phyloP scores from a whole-genome alignment of 37 sponge, comb jelly and placozoan genomes.

The Beroe forskalii region DNA sequence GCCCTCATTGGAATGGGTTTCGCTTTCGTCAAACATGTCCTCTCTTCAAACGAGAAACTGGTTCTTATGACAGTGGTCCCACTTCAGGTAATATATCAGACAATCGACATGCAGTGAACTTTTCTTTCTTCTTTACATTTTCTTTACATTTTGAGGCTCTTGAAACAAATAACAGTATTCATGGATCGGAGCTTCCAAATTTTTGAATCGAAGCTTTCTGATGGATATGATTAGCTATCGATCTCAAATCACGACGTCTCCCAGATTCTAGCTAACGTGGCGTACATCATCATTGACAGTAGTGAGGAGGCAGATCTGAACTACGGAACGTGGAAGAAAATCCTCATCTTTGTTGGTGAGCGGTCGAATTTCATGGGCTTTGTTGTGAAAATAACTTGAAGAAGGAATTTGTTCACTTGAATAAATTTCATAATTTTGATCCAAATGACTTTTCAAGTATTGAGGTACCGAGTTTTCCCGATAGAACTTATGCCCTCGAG shows the following conservation, averaged over 20 bases:
- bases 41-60: constrained; percentile 59
- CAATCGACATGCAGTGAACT: too few species aligned
- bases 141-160: not conserved
- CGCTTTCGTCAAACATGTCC: constrained; percentile 57
- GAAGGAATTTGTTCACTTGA: too few species aligned
- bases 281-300: constrained; percentile 63
- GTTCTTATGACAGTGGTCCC: constrained; percentile 42
- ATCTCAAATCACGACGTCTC: too few species aligned
- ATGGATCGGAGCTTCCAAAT: not conserved
- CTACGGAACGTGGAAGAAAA: constrained; percentile 61
- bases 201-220: too few species aligned
- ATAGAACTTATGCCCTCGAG: too few species aligned
- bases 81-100: constrained; percentile 27
- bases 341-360: constrained; percentile 58
- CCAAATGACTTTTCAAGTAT: too few species aligned
- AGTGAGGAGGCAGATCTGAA: constrained; percentile 38
- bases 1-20: constrained; percentile 63
- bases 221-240: too few species aligned
- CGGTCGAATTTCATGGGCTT: not conserved
- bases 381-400: too few species aligned
- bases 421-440: too few species aligned
- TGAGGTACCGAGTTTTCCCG: too few species aligned
- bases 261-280: constrained; percentile 53
- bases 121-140: not conserved
- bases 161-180: not conserved